Percentiles rank a stretch among this genome's conserved stretches.
These are phyloP conservation scores for Sylvicapra grimmia DNA, from an alignment of 2,113 vertebrate genomes.

Conservation along the genomic window DNA sequence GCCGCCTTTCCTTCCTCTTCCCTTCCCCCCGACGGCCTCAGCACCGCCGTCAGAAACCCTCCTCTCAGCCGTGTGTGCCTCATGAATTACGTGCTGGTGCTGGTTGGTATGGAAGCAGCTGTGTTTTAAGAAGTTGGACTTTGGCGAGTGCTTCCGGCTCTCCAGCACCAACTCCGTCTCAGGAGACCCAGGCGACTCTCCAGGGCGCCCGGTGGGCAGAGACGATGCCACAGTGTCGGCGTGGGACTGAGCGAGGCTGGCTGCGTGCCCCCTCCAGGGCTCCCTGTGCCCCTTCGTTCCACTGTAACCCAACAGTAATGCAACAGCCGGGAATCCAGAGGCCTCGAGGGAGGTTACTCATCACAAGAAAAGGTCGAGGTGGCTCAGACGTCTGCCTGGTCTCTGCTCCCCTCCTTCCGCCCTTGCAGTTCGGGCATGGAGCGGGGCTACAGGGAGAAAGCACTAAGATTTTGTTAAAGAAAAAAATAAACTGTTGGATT, in stretches of 20 bases:
- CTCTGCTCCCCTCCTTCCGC: background rate
- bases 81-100: rapidly evolving
- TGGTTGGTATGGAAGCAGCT: rapidly evolving
- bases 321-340: background rate
- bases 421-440: background rate
- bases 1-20: background rate
- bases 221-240: background rate
- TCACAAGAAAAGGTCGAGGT: background rate
- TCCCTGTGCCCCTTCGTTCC: background rate
- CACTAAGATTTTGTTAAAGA: background rate
- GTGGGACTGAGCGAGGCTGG: background rate
- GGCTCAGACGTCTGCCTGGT: background rate
- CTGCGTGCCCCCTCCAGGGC: rapidly evolving
- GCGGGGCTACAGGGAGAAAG: background rate
- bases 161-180: rapidly evolving
- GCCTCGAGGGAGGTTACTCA: background rate
- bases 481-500: background rate
- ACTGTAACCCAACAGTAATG: rapidly evolving
- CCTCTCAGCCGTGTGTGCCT: rapidly evolving
- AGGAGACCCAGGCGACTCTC: background rate
- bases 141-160: background rate
- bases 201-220: rapidly evolving
- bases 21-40: background rate
- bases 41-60: rapidly evolving
- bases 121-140: background rate